Conservation (phyloP, 2,888 invertebrate genomes). For the Lampropteryx suffumata region DNA sequence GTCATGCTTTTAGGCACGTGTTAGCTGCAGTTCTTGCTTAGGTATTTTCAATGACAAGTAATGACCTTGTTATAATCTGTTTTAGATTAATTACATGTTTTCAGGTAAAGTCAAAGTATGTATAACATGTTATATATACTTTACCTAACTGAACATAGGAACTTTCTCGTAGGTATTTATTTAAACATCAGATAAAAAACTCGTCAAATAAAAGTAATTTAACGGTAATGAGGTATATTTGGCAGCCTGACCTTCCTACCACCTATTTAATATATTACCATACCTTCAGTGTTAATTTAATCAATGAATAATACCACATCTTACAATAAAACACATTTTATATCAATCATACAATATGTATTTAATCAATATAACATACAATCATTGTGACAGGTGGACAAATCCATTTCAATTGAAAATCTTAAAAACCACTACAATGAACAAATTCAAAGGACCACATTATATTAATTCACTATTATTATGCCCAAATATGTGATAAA, state of each 20-base stretch:
- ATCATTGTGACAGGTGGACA: conserved; percentile 82
- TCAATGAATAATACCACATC: conserved; percentile 7
- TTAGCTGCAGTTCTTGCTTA: neutral
- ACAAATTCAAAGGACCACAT: conserved; percentile 68
- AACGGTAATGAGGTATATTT: too few species aligned
- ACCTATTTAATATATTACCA: too few species aligned
- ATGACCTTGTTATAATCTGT: too few species aligned
- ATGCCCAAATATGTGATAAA: conserved; percentile 82
- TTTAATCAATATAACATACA: conserved; percentile 79
- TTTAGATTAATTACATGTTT: too few species aligned
- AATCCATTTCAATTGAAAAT: conserved; percentile 66
- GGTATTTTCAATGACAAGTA: neutral
- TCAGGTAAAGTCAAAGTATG: too few species aligned
- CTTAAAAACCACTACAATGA: conserved; percentile 71
- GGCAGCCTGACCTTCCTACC: too few species aligned
- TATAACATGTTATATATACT: too few species aligned
- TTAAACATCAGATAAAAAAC: too few species aligned
- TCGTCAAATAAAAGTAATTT: too few species aligned
- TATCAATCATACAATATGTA: conserved; percentile 83
- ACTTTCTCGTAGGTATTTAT: too few species aligned
- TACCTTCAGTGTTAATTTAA: too few species aligned
- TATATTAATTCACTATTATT: conserved; percentile 75
- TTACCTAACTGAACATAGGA: too few species aligned
- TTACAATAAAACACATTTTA: conserved; percentile 61
- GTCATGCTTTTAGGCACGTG: conserved; percentile 20